A percentile compares a stretch with the other conserved stretches of the same genome.
Evolutionary conservation across 2,797 vertebrate genomes (phyloP).

Genomic region (Avahi laniger): DNA sequence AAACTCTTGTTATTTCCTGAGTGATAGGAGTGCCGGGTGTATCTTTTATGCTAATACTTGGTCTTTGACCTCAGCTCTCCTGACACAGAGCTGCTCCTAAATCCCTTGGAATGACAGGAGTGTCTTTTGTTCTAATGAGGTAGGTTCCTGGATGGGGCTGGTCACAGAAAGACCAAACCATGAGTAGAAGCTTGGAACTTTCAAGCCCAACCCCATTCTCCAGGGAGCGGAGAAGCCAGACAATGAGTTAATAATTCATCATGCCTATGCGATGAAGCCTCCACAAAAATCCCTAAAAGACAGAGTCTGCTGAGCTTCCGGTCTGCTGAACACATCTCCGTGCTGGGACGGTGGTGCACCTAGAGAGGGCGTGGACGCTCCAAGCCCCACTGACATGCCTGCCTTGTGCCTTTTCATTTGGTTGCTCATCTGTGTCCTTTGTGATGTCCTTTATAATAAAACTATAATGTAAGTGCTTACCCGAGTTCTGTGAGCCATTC

Average conservation of each 20-base stretch:
- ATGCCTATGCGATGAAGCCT: background rate
- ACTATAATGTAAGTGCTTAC: background rate
- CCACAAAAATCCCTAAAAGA: background rate
- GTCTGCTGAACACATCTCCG: background rate
- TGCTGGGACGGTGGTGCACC: background rate
- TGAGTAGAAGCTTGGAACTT: background rate
- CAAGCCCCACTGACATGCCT: background rate
- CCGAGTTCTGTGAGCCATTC: background rate
- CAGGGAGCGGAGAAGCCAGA: no score
- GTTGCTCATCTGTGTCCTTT: background rate
- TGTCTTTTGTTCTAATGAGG: background rate
- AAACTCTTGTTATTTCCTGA: background rate
- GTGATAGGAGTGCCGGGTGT: background rate
- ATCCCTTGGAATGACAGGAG: background rate
- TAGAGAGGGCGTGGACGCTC: background rate
- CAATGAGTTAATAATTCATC: background rate
- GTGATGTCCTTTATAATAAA: background rate
- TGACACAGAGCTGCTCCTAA: background rate
- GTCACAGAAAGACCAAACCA: background rate
- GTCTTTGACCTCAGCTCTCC: background rate
- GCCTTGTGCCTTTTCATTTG: background rate
- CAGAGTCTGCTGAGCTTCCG: background rate
- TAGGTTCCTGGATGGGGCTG: background rate
- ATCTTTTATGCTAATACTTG: background rate
- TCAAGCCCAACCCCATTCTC: background rate